phyloP scores from a whole-genome alignment of 2,888 invertebrate species.

The Arrhopalites spinosus region DNA sequence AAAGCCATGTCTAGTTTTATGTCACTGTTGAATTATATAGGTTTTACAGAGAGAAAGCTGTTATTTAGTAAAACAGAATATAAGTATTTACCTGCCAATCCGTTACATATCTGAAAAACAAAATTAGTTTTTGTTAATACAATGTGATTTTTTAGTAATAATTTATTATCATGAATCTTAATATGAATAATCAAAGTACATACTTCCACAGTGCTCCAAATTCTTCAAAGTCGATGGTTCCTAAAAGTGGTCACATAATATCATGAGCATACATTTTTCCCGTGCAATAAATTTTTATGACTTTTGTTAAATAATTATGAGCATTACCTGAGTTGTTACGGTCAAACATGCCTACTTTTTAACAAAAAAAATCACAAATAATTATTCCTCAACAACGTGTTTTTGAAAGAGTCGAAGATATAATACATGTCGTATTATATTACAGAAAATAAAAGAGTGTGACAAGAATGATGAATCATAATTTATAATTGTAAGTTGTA shows the following conservation, averaged over 20 bases:
- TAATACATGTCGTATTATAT: too few species aligned
- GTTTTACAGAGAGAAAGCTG: background rate
- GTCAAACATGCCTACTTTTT: conserved; percentile 80
- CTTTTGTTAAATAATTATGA: too few species aligned
- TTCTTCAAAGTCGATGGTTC: conserved; percentile 91
- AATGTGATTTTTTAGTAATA: too few species aligned
- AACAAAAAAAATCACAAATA: background rate
- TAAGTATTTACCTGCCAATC: background rate
- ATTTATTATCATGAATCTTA: too few species aligned
- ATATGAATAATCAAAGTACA: too few species aligned
- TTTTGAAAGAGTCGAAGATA: too few species aligned
- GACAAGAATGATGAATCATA: conserved; percentile 13
- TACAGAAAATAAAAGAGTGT: too few species aligned
- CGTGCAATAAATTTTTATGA: too few species aligned
- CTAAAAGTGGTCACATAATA: conserved; percentile 60
- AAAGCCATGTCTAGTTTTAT: too few species aligned
- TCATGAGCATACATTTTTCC: too few species aligned
- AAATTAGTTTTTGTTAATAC: too few species aligned
- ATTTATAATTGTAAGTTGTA: conserved; percentile 15
- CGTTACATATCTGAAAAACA: too few species aligned
- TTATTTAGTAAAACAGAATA: background rate
- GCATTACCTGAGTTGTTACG: conserved; percentile 68
- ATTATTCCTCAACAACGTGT: conserved; percentile 1
- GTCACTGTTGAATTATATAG: background rate
- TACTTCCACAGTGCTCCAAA: conserved; percentile 97